Evolutionary conservation across 2,113 vertebrate genomes (phyloP).

Genomic region (Haemorhous mexicanus): DNA sequence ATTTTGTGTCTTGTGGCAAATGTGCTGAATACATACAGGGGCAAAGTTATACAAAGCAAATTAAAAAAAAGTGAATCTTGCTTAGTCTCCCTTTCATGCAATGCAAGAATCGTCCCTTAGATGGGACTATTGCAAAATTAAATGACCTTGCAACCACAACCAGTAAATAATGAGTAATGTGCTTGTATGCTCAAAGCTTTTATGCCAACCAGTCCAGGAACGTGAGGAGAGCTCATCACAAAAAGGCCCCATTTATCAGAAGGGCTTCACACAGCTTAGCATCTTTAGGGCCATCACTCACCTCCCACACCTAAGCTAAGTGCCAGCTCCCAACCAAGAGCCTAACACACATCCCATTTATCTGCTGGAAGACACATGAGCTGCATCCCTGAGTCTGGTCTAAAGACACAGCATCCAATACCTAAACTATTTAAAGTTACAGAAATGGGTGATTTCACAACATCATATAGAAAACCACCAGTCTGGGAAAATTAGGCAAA

Average conservation of each 20-base stretch:
- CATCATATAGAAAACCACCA: not conserved
- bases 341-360: not conserved
- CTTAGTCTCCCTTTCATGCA: constrained; percentile 19
- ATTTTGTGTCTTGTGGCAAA: not conserved
- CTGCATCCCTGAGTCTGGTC: not conserved
- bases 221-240: constrained; percentile 38
- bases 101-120: constrained; percentile 63
- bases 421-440: not conserved
- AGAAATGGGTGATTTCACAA: not conserved
- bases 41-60: not conserved
- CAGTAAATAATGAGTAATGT: constrained; percentile 50
- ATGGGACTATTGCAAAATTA: constrained; percentile 68
- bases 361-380: not conserved
- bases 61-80: not conserved
- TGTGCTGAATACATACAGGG: not conserved
- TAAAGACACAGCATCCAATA: not conserved
- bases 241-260: constrained; percentile 57
- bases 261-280: constrained; percentile 57
- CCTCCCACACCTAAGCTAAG: constrained; percentile 51
- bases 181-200: constrained; percentile 25
- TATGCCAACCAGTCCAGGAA: constrained; percentile 7
- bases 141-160: constrained; percentile 3
- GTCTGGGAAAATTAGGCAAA: not conserved
- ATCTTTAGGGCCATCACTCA: constrained; percentile 62
- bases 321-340: constrained; percentile 22